Conservation (phyloP, 2,888 invertebrate genomes). For the Zygaena filipendulae region DNA sequence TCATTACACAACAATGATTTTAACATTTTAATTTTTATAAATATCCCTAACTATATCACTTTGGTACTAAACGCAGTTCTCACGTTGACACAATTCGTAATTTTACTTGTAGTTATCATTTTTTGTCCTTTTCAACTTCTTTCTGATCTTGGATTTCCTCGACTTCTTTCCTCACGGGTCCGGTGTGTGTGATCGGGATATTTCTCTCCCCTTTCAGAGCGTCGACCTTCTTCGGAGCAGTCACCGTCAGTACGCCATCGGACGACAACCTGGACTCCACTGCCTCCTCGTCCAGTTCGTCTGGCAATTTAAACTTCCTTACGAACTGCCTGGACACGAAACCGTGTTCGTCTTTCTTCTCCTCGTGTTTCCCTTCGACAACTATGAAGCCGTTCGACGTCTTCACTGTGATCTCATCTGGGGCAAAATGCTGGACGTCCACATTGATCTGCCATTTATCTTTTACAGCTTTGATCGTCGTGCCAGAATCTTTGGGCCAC, state of each 20-base stretch:
- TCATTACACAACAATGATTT: too few species aligned
- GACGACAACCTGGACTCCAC: conserved; percentile 81
- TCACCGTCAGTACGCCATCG: conserved; percentile 78
- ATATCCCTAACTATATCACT: too few species aligned
- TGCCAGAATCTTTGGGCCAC: conserved; percentile 50
- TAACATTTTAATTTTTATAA: too few species aligned
- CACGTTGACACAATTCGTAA: too few species aligned
- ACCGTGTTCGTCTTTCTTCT: conserved; percentile 80
- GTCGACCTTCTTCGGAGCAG: conserved; percentile 64
- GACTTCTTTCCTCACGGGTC: conserved; percentile 53
- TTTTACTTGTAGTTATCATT: too few species aligned
- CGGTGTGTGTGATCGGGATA: conserved; percentile 70
- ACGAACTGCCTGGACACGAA: conserved; percentile 79
- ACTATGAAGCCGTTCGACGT: conserved; percentile 74
- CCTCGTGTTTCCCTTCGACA: conserved; percentile 83
- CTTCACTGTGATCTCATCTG: conserved; percentile 81
- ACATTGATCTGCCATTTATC: conserved; percentile 74
- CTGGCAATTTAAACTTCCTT: conserved; percentile 77
- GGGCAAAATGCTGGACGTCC: conserved; percentile 81
- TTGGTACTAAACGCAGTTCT: too few species aligned
- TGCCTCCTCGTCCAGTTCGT: conserved; percentile 74
- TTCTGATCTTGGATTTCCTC: conserved; percentile 18
- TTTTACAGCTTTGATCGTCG: conserved; percentile 59
- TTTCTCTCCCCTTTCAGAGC: conserved; percentile 48
- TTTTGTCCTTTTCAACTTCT: conserved; percentile 12